These are phyloP conservation scores for Oreochromis tanganicae DNA, from an alignment of 2,113 vertebrate genomes.

Conservation along the genomic window DNA sequence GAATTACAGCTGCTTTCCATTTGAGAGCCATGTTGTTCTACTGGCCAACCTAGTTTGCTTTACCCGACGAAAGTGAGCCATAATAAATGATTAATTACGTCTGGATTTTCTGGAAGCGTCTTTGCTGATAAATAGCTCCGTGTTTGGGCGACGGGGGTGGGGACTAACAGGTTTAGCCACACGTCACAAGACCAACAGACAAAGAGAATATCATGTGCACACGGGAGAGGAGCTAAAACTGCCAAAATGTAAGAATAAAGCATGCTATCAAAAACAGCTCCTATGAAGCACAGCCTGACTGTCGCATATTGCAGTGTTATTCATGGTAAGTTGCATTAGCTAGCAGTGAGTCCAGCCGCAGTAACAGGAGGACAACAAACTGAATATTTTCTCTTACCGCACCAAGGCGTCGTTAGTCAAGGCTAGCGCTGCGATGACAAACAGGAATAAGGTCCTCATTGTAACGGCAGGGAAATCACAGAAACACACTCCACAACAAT, in stretches of 20 bases:
- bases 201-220: not conserved
- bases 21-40: not conserved
- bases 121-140: not conserved
- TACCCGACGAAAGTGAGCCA: not conserved
- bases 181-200: not conserved
- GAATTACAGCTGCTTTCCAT: not conserved
- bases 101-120: not conserved
- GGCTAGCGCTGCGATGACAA: constrained; percentile 31
- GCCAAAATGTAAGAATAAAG: not conserved
- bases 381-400: constrained; percentile 45
- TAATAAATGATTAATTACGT: not conserved
- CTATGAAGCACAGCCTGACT: not conserved
- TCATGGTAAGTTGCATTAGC: not conserved
- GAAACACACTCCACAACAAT: not conserved
- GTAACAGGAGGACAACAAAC: not conserved
- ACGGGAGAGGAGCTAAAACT: too few relatives aligned
- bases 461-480: not conserved
- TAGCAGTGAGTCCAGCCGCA: not conserved
- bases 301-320: not conserved
- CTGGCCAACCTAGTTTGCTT: not conserved
- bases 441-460: constrained; percentile 53
- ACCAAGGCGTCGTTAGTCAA: constrained; percentile 55
- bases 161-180: not conserved
- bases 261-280: not conserved
- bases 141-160: not conserved